Evolutionary conservation across 2,888 invertebrate species (phyloP).

Genomic region (Carpatolechia fugitivella): DNA sequence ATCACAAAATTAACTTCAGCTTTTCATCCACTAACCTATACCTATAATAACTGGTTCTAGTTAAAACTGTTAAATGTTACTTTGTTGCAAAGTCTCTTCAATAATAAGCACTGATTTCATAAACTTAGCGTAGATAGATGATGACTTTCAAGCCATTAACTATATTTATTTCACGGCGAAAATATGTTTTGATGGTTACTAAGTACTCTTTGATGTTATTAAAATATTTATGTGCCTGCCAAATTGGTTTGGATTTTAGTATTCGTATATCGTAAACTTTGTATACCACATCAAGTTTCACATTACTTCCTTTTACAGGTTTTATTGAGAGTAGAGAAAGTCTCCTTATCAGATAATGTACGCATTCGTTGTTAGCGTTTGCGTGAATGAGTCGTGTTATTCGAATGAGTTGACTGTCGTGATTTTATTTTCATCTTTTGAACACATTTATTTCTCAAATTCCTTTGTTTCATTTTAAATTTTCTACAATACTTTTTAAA

Average conservation of each 20-base stretch:
- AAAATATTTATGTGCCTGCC: not conserved
- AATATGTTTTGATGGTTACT: not conserved
- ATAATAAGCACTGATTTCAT: no score
- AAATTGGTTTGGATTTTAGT: not conserved
- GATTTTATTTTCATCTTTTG: no score
- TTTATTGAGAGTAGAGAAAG: conserved; percentile 11
- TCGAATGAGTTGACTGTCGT: not conserved
- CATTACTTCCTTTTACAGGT: conserved; percentile 8
- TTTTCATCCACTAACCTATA: no score
- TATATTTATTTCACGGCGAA: not conserved
- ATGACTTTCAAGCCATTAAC: not conserved
- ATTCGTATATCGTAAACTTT: not conserved
- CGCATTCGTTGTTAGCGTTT: not conserved
- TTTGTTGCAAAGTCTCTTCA: no score
- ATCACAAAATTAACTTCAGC: no score
- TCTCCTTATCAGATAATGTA: conserved; percentile 12
- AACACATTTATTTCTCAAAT: no score
- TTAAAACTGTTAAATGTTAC: no score
- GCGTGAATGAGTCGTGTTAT: not conserved
- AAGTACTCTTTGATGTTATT: not conserved
- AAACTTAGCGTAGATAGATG: not conserved
- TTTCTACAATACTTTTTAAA: no score
- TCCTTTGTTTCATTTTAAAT: no score
- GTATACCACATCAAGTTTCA: conserved; percentile 2
- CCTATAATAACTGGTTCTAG: no score